A percentile compares a stretch with the other conserved stretches of the same genome.
phyloP scores from a whole-genome alignment of 2,888 invertebrate genomes.

The Melanargia galathea region DNA sequence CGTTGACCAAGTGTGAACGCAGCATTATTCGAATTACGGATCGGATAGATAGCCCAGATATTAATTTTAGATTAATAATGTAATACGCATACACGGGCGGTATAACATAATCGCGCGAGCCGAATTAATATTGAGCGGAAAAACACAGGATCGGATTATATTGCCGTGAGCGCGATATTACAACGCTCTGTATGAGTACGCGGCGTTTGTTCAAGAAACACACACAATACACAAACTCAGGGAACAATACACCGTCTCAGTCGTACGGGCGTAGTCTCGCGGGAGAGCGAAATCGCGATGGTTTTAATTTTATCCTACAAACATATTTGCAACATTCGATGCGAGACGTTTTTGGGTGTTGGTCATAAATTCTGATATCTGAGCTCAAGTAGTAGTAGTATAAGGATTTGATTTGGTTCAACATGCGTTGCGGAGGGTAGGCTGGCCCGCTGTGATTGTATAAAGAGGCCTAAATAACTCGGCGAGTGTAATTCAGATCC shows the following conservation, averaged over 20 bases:
- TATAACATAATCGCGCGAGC: constrained; percentile 14
- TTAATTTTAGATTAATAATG: constrained; percentile 20
- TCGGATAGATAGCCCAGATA: constrained; percentile 15
- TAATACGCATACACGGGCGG: neutral
- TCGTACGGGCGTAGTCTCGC: neutral
- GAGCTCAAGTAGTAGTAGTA: too few relatives aligned
- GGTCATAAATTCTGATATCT: too few relatives aligned
- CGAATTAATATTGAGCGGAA: constrained; percentile 15
- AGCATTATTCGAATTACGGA: neutral
- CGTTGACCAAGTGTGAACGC: neutral
- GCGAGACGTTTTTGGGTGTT: too few relatives aligned
- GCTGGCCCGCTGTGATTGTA: too few relatives aligned
- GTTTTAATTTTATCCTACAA: neutral
- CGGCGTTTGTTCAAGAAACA: neutral
- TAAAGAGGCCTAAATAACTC: too few relatives aligned
- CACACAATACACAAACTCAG: neutral
- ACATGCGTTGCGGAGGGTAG: too few relatives aligned
- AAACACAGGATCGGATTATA: constrained; percentile 2
- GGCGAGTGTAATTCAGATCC: too few relatives aligned
- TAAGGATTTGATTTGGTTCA: too few relatives aligned
- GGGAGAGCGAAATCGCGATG: neutral
- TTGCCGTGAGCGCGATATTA: neutral
- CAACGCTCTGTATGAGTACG: neutral
- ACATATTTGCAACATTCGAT: too few relatives aligned
- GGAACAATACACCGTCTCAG: neutral